Conservation (phyloP, 2,797 vertebrate species). For the Girardinus metallicus region DNA sequence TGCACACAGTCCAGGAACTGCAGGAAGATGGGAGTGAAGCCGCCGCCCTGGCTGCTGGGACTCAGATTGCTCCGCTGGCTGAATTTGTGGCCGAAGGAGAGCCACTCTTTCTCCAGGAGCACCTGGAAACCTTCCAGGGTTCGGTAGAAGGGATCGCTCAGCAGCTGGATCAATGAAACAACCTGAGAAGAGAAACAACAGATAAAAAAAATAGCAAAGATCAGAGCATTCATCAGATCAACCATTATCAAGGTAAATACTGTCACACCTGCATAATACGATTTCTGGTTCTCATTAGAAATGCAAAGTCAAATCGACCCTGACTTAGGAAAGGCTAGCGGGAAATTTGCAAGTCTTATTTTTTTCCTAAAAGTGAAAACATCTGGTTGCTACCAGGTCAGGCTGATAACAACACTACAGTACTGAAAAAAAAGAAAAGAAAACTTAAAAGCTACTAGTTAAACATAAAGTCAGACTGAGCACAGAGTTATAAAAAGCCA, state of each 20-base stretch:
- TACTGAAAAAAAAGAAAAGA: neutral
- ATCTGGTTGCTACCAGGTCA: neutral
- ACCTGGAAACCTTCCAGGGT: constrained; percentile 96
- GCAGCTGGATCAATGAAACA: constrained; percentile 92
- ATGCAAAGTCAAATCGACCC: neutral
- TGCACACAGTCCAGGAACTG: constrained; percentile 98
- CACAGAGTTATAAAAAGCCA: neutral
- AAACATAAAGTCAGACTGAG: neutral
- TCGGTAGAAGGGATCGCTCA: constrained; percentile 96
- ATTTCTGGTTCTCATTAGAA: neutral
- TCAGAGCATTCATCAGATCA: neutral
- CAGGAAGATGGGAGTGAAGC: constrained; percentile 94
- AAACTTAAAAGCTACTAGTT: neutral
- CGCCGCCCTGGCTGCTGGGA: constrained; percentile 92
- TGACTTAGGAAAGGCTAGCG: neutral
- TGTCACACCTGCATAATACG: neutral
- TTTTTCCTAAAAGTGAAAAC: neutral
- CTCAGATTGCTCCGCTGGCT: constrained; percentile 93
- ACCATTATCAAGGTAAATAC: neutral
- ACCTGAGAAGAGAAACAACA: constrained; percentile 79
- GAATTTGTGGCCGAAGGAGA: constrained; percentile 98
- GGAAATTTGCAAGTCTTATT: neutral
- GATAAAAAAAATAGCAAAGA: neutral
- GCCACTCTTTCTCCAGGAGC: constrained; percentile 97
- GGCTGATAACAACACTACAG: neutral